Percentiles rank a stretch among this genome's conserved stretches.
phyloP scores from a whole-genome alignment of 1,140 invertebrate genomes.

The Plodia interpunctella region DNA sequence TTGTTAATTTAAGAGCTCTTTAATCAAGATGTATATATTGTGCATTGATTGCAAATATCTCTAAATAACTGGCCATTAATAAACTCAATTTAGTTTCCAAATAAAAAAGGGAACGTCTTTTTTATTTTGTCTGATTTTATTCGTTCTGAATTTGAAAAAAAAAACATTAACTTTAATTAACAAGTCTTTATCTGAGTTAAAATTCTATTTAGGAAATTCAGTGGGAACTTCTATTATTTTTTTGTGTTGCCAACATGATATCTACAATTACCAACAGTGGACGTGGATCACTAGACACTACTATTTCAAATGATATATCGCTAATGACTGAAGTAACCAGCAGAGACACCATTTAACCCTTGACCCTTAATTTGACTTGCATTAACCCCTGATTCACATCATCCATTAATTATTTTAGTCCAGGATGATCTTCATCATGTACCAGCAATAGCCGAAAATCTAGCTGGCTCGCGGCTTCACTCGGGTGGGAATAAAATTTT shows the following conservation, averaged over 20 bases:
- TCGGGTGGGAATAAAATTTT: too few relatives aligned
- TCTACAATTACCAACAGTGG: background rate
- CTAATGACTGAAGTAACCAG: slow-evolving; percentile 28
- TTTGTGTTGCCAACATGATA: background rate
- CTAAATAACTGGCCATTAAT: background rate
- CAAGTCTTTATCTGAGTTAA: too few relatives aligned
- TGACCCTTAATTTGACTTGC: slow-evolving; percentile 51
- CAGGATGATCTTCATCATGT: background rate
- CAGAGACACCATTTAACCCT: slow-evolving; percentile 40
- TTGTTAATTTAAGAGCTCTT: background rate
- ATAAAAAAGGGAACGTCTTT: too few relatives aligned
- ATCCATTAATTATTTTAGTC: background rate
- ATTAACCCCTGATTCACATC: slow-evolving; percentile 39
- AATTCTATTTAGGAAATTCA: background rate
- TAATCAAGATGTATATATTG: too few relatives aligned
- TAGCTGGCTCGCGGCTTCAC: too few relatives aligned
- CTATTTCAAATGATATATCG: slow-evolving; percentile 21
- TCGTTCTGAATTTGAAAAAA: background rate
- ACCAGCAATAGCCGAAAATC: too few relatives aligned
- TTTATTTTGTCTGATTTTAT: too few relatives aligned
- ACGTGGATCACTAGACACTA: slow-evolving; percentile 8
- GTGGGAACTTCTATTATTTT: too few relatives aligned
- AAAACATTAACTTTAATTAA: too few relatives aligned
- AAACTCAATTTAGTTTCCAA: too few relatives aligned
- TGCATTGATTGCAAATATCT: background rate